phyloP scores from a whole-genome alignment of 2,113 vertebrate species.

The Lates calcarifer region DNA sequence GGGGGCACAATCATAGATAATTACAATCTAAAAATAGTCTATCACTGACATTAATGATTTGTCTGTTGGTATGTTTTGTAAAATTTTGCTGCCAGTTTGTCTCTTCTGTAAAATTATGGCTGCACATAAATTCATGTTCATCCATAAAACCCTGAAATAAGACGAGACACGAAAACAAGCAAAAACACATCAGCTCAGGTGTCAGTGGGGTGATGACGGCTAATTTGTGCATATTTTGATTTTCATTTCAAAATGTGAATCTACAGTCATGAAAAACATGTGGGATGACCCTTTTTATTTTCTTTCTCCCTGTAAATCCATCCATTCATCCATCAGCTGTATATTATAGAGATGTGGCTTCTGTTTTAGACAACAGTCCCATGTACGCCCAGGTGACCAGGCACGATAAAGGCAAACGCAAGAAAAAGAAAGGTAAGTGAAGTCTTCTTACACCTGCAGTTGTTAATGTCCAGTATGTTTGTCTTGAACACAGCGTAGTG shows the following conservation, averaged over 20 bases:
- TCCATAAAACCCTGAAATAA: too few species aligned
- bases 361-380: not conserved
- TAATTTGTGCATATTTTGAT: too few species aligned
- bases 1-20: not conserved
- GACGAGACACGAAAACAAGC: too few species aligned
- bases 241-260: too few species aligned
- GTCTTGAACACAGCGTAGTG: not conserved
- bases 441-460: not conserved
- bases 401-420: not conserved
- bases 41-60: not conserved
- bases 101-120: too few species aligned
- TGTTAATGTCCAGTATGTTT: not conserved
- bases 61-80: not conserved
- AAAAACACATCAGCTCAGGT: too few species aligned
- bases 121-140: too few species aligned
- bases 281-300: too few species aligned
- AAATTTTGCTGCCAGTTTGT: too few species aligned
- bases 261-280: too few species aligned
- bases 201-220: too few species aligned
- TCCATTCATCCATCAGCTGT: not conserved
- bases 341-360: not conserved
- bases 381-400: not conserved
- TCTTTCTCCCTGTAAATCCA: not conserved
- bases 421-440: not conserved
- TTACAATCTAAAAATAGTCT: too few species aligned